phyloP scores from a whole-genome alignment of 30 jellyfish, hydroid and myxozoan genomes.

The Aurelia aurita region DNA sequence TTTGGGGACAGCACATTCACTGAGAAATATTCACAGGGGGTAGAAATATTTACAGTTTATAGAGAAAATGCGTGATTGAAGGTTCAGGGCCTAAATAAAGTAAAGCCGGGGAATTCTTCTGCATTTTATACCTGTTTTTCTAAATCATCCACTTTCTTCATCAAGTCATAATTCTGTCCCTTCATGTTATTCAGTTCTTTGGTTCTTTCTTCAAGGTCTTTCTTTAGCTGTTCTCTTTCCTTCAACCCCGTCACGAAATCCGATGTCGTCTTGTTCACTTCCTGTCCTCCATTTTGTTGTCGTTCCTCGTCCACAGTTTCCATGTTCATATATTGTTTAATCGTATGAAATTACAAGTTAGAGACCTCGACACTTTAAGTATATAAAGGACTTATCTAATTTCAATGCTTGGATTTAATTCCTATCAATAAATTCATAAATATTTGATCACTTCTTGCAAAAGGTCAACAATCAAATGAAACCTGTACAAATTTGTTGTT shows the following conservation, averaged over 20 bases:
- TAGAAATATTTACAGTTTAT: no score
- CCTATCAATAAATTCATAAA: slow-evolving; percentile 10
- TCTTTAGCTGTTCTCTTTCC: slow-evolving; percentile 76
- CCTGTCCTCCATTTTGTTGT: slow-evolving; percentile 18
- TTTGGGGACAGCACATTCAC: no score
- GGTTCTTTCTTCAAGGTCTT: slow-evolving; percentile 63
- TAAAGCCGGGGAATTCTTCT: no score
- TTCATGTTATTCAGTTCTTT: slow-evolving; percentile 79
- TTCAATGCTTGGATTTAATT: slow-evolving; percentile 12
- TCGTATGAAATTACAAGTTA: no score
- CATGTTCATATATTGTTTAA: neutral
- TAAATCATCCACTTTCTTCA: slow-evolving; percentile 72
- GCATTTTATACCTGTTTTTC: slow-evolving; percentile 78
- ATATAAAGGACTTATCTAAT: neutral
- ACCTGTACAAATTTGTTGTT: neutral
- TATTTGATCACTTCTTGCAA: slow-evolving; percentile 9
- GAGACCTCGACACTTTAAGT: neutral
- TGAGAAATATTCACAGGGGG: no score
- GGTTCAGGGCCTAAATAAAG: no score
- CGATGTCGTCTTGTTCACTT: slow-evolving; percentile 66
- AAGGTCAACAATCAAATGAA: slow-evolving; percentile 18
- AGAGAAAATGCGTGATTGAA: no score
- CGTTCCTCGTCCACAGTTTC: slow-evolving; percentile 16
- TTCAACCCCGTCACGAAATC: slow-evolving; percentile 80
- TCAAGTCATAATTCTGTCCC: slow-evolving; percentile 89